Evolutionary conservation across 2,888 invertebrate species (phyloP), one percentile per base, ranked within the genome.

Genomic region (Clivina fossor): DNA sequence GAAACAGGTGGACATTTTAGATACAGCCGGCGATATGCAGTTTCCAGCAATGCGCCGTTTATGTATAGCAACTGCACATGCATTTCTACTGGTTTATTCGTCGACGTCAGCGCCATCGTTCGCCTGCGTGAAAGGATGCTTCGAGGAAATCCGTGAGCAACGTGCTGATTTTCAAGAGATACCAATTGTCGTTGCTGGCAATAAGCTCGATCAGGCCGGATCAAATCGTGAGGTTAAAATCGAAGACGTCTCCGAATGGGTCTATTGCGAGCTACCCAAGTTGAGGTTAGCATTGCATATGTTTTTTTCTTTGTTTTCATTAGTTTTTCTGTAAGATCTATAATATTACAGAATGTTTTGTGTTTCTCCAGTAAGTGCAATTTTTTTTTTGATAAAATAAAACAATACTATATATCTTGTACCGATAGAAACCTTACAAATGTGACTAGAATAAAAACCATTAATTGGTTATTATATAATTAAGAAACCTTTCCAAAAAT

Each of bases 41-140:
- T 93, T 93, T 73, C 93, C 93, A 5, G 93, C 92, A 55, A 93
- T 93, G 93, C 78, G 92, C 60, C 79, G 90, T 50, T 77, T 93
- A 60, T 89, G 89, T 66, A 90, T 93, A 66, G 87, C 90, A 30
- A 91, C 88, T 2, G 92, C 92, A 28, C 88, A 91, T 72, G 93
- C 92, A 50, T 93, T 93, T 71, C 81, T 93, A 51, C 77, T 93
- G 57, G 92, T 93, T 15, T 93, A 92, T 72, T 85, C 88, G 46
- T 82, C 88, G 38, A 88, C 89, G 44, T 86, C 88, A 47, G 80
- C 80, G 56, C 79, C 84, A 44, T 88, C 87, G 55, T 88, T 90
- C 69, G 82, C 81, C 60, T 81, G 81, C 67, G 81, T 89, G 58
- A 86, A 87, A 68, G 81, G 83, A 64, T 86, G 85, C 69, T 86